These are phyloP conservation scores for Rattus norvegicus DNA, from an alignment of 2,113 vertebrate genomes.

Conservation along the genomic window DNA sequence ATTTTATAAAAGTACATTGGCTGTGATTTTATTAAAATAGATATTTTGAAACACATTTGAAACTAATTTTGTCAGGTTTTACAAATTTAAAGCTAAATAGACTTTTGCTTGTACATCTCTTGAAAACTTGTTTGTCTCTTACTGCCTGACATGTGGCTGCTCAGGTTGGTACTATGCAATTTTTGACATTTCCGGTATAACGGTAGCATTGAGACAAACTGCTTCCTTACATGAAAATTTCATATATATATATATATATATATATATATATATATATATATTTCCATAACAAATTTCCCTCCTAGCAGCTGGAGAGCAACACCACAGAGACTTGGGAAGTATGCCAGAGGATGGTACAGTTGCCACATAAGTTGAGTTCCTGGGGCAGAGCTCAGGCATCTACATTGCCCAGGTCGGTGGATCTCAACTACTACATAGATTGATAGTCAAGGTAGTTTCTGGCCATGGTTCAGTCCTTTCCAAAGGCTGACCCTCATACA, in stretches of 20 bases:
- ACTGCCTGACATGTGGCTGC: background rate
- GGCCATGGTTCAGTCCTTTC: background rate
- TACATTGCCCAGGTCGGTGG: fast-evolving
- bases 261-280: too few species aligned
- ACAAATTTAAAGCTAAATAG: background rate
- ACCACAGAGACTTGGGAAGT: background rate
- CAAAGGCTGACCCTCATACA: background rate
- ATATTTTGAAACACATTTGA: background rate
- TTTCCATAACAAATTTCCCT: background rate
- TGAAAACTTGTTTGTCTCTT: background rate
- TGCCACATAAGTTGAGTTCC: background rate
- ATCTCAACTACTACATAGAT: background rate
- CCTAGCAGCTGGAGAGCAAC: background rate
- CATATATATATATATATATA: background rate
- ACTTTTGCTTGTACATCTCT: background rate
- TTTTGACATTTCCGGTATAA: background rate
- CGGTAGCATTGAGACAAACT: background rate
- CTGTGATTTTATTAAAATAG: background rate
- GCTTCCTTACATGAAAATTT: background rate
- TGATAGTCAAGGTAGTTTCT: background rate
- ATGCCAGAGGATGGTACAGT: background rate
- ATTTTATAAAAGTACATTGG: background rate
- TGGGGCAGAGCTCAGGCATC: too few species aligned
- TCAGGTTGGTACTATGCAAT: background rate
- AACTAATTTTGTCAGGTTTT: background rate